Conservation (phyloP, 2,113 vertebrate genomes). For the Callorhinus ursinus region DNA sequence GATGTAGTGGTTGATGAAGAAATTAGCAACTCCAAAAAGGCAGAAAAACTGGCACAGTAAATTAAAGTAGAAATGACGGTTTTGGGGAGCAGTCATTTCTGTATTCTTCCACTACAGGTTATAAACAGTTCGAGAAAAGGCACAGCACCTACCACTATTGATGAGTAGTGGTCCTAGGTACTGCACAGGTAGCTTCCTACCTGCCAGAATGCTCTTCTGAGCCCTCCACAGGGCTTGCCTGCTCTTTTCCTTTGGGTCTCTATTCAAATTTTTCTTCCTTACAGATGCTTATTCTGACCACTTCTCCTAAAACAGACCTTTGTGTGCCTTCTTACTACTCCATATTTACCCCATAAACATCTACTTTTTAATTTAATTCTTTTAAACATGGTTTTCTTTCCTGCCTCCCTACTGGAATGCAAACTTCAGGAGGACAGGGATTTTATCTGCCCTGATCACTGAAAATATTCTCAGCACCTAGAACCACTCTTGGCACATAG, state of each 20-base stretch:
- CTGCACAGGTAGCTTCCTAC: background rate
- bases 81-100: background rate
- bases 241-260: background rate
- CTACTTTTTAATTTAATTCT: background rate
- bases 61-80: background rate
- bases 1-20: background rate
- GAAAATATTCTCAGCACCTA: conserved; percentile 55
- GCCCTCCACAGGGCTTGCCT: background rate
- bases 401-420: background rate
- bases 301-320: background rate
- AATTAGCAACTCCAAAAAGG: conserved; percentile 49
- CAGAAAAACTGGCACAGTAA: background rate
- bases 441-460: conserved; percentile 29
- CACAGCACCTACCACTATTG: background rate
- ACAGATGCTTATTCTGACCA: background rate
- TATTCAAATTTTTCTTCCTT: background rate
- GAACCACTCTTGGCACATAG: background rate
- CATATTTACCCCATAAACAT: background rate
- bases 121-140: conserved; percentile 4
- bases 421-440: background rate
- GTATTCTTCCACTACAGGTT: background rate
- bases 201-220: background rate
- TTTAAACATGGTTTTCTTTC: background rate
- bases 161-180: background rate
- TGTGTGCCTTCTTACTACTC: background rate